Percentiles rank a stretch among this genome's conserved stretches.
Conservation (phyloP, 2,888 invertebrate species). For the Mantis religiosa region DNA sequence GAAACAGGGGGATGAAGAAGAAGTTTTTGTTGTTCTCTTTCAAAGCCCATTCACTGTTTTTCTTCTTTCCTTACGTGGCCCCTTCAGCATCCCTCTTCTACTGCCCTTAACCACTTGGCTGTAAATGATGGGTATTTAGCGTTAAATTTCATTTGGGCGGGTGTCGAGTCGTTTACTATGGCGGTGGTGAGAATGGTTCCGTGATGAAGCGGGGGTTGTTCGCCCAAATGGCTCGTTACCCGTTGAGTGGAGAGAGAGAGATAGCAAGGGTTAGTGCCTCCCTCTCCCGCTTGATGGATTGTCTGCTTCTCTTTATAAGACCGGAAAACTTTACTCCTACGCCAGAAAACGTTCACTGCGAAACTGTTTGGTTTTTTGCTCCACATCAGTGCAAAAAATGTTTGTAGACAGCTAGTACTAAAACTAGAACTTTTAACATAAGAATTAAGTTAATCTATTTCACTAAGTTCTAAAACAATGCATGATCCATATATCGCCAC, state of each 20-base stretch:
- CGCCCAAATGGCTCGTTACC: constrained; percentile 25
- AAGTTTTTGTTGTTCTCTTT: constrained; percentile 19
- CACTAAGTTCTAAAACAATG: too few species aligned
- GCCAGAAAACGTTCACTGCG: background rate
- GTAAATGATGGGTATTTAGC: constrained; percentile 32
- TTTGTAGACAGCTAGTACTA: background rate
- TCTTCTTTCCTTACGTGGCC: constrained; percentile 1
- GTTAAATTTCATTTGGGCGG: constrained; percentile 33
- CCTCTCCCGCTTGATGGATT: background rate
- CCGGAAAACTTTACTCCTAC: background rate
- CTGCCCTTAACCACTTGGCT: constrained; percentile 26
- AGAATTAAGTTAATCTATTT: too few species aligned
- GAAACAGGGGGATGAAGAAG: background rate
- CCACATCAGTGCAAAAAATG: background rate
- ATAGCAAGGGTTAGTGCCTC: background rate
- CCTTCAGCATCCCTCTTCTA: background rate
- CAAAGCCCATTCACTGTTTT: constrained; percentile 20
- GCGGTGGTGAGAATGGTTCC: constrained; percentile 11
- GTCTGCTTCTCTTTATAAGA: background rate
- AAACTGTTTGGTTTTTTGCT: background rate
- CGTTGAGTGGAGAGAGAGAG: background rate
- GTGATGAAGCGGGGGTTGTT: background rate
- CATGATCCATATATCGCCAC: too few species aligned
- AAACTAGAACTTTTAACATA: too few species aligned
- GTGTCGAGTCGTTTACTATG: constrained; percentile 20